phyloP scores from a whole-genome alignment of 2,113 vertebrate species.

The Tragelaphus imberbis region DNA sequence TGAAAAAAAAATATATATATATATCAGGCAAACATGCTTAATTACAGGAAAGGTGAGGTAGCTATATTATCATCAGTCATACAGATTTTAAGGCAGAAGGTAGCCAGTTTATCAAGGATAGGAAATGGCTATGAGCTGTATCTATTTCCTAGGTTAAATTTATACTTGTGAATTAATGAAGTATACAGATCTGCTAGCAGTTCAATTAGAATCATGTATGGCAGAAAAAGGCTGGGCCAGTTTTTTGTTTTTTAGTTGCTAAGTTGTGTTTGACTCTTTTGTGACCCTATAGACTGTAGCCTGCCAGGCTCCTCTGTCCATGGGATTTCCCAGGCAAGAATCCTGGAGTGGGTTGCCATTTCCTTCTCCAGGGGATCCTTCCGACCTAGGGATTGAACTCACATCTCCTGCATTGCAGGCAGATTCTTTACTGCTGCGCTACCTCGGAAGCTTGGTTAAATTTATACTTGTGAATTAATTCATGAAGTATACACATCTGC shows the following conservation, averaged over 20 bases:
- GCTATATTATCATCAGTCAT: not conserved
- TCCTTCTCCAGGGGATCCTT: not conserved
- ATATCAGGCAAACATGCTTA: not conserved
- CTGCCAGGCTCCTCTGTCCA: not conserved
- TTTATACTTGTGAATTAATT: not conserved
- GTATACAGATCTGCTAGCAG: not conserved
- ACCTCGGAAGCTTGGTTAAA: not conserved
- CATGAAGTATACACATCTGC: not conserved
- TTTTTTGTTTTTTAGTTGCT: not conserved
- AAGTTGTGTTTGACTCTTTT: not conserved
- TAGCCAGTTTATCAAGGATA: not conserved
- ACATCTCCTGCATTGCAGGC: not conserved
- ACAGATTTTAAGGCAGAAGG: not conserved
- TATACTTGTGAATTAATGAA: not conserved
- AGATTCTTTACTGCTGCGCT: not conserved
- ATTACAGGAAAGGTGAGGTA: not conserved
- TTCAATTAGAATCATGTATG: slow-evolving; percentile 45
- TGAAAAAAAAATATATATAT: not conserved
- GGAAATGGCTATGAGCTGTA: not conserved
- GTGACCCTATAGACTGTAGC: not conserved
- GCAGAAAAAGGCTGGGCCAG: not conserved
- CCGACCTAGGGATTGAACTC: rapidly evolving
- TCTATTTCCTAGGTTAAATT: not conserved
- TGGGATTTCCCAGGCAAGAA: not conserved
- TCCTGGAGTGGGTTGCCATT: not conserved